A percentile compares a stretch with the other conserved stretches of the same genome.
Evolutionary conservation across 2,888 invertebrate genomes (phyloP).

Genomic region (Drosophila paracracens): DNA sequence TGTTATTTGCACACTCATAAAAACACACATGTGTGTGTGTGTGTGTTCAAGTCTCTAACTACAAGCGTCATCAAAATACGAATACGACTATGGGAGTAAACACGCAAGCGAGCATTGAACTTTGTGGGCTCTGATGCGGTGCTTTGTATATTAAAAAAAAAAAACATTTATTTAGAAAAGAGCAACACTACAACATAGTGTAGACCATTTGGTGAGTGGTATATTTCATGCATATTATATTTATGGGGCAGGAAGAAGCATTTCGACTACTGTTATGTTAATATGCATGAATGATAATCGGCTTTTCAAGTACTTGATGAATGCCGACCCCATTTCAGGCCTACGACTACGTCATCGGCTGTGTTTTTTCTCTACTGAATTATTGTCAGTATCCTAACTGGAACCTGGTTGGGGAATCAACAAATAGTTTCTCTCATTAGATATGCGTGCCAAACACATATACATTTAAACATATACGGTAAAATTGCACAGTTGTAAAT

Average conservation of each 20-base stretch:
- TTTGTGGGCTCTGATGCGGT: slow-evolving; percentile 23
- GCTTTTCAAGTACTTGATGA: slow-evolving; percentile 19
- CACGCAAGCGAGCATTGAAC: slow-evolving; percentile 34
- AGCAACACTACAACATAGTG: slow-evolving; percentile 1
- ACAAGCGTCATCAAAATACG: slow-evolving; percentile 7
- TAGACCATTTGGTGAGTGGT: slow-evolving; percentile 1
- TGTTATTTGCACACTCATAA: slow-evolving; percentile 8
- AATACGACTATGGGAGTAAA: slow-evolving; percentile 10
- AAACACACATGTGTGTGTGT: background rate
- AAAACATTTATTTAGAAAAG: background rate
- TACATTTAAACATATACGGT: background rate
- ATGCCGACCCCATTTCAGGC: slow-evolving; percentile 19
- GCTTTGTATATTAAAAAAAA: slow-evolving; percentile 6
- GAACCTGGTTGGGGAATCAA: slow-evolving; percentile 2
- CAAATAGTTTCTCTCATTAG: slow-evolving; percentile 7
- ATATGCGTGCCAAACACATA: background rate
- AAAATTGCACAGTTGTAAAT: background rate
- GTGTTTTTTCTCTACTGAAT: background rate
- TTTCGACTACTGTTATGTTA: slow-evolving; percentile 21
- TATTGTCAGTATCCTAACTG: slow-evolving; percentile 3
- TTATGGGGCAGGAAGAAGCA: slow-evolving; percentile 15
- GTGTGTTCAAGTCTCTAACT: slow-evolving; percentile 4
- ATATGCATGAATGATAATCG: slow-evolving; percentile 19
- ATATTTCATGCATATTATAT: slow-evolving; percentile 3
- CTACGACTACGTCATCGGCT: slow-evolving; percentile 14